phyloP scores from a whole-genome alignment of 2,797 vertebrate species.

The Ceyx erithaca region DNA sequence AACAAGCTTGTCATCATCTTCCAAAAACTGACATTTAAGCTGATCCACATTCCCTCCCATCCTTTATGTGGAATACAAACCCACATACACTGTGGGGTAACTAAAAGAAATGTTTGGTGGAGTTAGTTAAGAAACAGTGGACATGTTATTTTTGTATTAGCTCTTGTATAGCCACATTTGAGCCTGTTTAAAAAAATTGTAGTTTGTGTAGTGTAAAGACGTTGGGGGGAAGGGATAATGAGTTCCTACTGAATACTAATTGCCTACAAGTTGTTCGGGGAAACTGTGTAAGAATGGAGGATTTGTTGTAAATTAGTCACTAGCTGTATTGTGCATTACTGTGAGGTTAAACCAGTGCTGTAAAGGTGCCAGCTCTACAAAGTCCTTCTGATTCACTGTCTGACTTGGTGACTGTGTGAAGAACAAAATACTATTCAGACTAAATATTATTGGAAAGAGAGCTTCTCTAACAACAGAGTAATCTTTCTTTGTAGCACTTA shows the following conservation, averaged over 20 bases:
- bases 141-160: slow-evolving; percentile 46
- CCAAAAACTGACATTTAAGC: slow-evolving; percentile 77
- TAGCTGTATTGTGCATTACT: slow-evolving; percentile 68
- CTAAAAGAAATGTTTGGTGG: slow-evolving; percentile 33
- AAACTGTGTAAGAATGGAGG: slow-evolving; percentile 77
- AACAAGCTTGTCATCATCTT: slow-evolving; percentile 77
- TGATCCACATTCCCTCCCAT: slow-evolving; percentile 28
- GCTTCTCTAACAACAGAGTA: not conserved
- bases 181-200: slow-evolving; percentile 17
- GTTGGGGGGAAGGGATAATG: slow-evolving; percentile 76
- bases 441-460: slow-evolving; percentile 23
- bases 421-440: slow-evolving; percentile 22
- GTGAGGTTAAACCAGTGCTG: slow-evolving; percentile 59
- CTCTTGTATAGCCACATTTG: slow-evolving; percentile 30
- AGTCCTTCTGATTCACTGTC: slow-evolving; percentile 46
- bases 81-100: not conserved
- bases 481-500: not conserved
- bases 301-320: slow-evolving; percentile 82
- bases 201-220: slow-evolving; percentile 70
- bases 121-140: slow-evolving; percentile 2
- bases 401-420: slow-evolving; percentile 34
- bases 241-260: slow-evolving; percentile 82
- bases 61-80: slow-evolving; percentile 52
- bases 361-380: slow-evolving; percentile 68
- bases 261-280: slow-evolving; percentile 76